A percentile compares a stretch with the other conserved stretches of the same genome.
These are phyloP conservation scores for Athalia cordata DNA, from an alignment of 2,888 invertebrate genomes.

Conservation along the genomic window DNA sequence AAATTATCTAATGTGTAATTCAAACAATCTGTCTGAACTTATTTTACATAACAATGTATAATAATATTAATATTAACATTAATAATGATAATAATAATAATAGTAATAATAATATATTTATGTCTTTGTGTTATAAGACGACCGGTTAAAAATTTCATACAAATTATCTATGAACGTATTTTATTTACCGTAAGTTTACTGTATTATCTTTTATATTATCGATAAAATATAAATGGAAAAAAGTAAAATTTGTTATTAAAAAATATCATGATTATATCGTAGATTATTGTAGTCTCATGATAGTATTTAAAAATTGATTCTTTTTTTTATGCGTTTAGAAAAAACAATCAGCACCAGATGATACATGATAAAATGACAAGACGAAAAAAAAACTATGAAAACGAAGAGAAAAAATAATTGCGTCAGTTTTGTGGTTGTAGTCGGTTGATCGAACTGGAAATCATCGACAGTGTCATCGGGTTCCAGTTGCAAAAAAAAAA, in stretches of 20 bases:
- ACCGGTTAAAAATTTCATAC: constrained; percentile 35
- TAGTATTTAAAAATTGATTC: neutral
- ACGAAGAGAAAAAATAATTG: neutral
- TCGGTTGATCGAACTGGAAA: neutral
- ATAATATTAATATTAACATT: constrained; percentile 24
- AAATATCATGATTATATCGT: constrained; percentile 22
- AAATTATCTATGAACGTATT: neutral
- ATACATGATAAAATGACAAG: neutral
- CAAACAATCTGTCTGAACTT: constrained; percentile 21
- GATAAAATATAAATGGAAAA: no score
- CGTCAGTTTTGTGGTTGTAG: constrained; percentile 13
- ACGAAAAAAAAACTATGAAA: neutral
- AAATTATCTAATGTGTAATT: no score
- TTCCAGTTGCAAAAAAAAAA: neutral
- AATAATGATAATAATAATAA: constrained; percentile 25
- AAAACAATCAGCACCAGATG: constrained; percentile 47
- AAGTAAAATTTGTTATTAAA: no score
- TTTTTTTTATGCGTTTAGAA: constrained; percentile 39
- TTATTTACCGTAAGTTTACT: no score
- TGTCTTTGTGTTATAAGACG: constrained; percentile 39
- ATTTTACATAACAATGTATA: constrained; percentile 25
- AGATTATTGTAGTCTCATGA: constrained; percentile 15
- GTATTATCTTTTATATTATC: no score
- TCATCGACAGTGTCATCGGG: no score
- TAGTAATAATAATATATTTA: constrained; percentile 34